phyloP scores from a whole-genome alignment of 2,113 vertebrate species.

The Myotis brandtii region DNA sequence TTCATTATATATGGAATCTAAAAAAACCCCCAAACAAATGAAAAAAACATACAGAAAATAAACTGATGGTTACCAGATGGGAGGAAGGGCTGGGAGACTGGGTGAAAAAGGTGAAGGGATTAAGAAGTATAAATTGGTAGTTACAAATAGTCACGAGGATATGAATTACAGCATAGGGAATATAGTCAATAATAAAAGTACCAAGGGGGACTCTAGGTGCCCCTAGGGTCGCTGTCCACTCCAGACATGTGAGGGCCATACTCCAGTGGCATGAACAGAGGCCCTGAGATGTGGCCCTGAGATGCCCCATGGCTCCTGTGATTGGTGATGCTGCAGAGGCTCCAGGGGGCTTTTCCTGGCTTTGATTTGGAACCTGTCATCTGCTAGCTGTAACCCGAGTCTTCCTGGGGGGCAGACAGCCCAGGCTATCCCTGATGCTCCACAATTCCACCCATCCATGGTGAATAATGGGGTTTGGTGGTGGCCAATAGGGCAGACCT shows the following conservation, averaged over 20 bases:
- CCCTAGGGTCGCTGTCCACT: neutral
- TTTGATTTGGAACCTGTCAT: neutral
- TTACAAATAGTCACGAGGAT: neutral
- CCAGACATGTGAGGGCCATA: neutral
- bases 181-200: neutral
- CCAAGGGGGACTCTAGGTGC: neutral
- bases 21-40: neutral
- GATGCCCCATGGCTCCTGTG: neutral
- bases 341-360: neutral
- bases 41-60: neutral
- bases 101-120: neutral
- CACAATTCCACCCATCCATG: neutral
- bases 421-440: neutral
- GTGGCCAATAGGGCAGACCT: neutral
- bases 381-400: neutral
- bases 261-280: rapidly evolving
- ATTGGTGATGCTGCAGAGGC: neutral
- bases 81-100: neutral
- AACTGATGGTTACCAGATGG: neutral
- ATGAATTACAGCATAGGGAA: neutral
- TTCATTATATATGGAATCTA: neutral
- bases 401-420: neutral
- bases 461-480: neutral
- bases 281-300: neutral
- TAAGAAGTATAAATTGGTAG: neutral